Percentiles rank a stretch among this genome's conserved stretches.
phyloP scores from a whole-genome alignment of 2,888 invertebrate genomes.

The Archips xylosteana region DNA sequence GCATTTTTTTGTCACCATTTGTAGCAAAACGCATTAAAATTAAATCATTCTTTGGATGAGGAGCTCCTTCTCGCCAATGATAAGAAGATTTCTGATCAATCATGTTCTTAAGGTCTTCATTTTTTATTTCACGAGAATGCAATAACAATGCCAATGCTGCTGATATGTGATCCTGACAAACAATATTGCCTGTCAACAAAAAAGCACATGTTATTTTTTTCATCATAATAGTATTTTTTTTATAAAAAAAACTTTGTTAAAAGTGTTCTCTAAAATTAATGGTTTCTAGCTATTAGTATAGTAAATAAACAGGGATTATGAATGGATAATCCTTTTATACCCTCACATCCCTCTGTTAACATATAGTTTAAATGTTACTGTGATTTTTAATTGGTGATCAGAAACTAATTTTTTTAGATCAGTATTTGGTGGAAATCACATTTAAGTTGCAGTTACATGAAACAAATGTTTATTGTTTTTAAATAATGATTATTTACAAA shows the following conservation, averaged over 20 bases:
- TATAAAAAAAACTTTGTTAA: background rate
- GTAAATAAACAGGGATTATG: background rate
- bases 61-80: conserved; percentile 90
- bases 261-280: background rate
- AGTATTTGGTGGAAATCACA: no score
- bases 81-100: conserved; percentile 86
- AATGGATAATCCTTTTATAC: no score
- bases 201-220: conserved; percentile 1
- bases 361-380: no score
- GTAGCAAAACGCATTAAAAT: conserved; percentile 92
- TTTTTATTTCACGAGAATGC: conserved; percentile 81
- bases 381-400: no score
- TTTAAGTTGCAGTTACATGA: no score
- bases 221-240: background rate
- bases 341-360: no score
- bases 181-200: conserved; percentile 85
- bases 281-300: no score
- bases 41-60: conserved; percentile 87
- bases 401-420: no score
- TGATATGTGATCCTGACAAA: conserved; percentile 86
- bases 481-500: no score
- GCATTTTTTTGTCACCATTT: conserved; percentile 89
- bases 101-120: conserved; percentile 70
- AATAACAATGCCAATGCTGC: conserved; percentile 86
- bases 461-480: no score